Evolutionary conservation across 2,797 vertebrate genomes (phyloP).

Genomic region (Anabas testudineus): DNA sequence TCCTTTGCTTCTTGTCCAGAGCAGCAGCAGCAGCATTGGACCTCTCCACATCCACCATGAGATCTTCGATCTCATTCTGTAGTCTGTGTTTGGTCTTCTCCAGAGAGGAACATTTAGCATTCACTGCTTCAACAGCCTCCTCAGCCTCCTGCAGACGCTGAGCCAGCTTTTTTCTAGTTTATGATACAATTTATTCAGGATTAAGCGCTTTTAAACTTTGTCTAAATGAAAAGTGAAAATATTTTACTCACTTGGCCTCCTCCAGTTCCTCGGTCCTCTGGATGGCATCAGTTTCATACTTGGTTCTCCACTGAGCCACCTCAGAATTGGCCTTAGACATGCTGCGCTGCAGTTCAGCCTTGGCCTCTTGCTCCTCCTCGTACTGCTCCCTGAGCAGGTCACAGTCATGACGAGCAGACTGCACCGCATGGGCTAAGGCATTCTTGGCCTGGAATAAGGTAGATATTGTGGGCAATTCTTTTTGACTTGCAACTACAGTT

Average conservation of each 20-base stretch:
- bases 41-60: conserved; percentile 92
- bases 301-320: conserved; percentile 92
- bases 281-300: conserved; percentile 91
- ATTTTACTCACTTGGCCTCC: conserved; percentile 81
- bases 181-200: no score
- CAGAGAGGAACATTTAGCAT: conserved; percentile 91
- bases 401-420: conserved; percentile 81
- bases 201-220: no score
- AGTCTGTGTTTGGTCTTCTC: conserved; percentile 94
- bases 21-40: conserved; percentile 88
- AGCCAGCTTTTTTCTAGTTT: conserved; percentile 80
- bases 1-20: conserved; percentile 90
- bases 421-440: conserved; percentile 86
- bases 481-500: not conserved
- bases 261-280: conserved; percentile 90
- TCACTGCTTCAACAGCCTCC: conserved; percentile 90
- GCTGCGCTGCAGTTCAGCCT: conserved; percentile 86
- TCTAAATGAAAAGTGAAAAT: no score
- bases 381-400: conserved; percentile 88
- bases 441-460: conserved; percentile 85
- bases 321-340: conserved; percentile 91
- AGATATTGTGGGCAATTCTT: not conserved
- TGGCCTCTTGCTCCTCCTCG: conserved; percentile 89
- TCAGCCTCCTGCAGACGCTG: conserved; percentile 91
- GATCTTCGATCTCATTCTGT: conserved; percentile 93